A percentile compares a stretch with the other conserved stretches of the same genome.
Evolutionary conservation across 2,797 vertebrate species (phyloP).

Genomic region (Catostomus latipinnis): DNA sequence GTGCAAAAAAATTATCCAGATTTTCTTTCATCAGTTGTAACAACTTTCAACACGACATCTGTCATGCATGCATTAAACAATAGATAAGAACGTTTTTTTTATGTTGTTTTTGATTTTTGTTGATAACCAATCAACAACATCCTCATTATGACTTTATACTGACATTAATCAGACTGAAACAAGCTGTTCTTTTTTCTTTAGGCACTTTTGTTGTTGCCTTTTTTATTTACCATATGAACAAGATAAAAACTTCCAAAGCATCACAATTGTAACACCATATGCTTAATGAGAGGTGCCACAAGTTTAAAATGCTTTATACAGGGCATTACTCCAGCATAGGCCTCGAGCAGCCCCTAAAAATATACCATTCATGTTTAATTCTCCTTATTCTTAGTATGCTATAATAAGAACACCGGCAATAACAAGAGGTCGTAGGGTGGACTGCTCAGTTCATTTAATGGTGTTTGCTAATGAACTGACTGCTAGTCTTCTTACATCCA

Average conservation of each 20-base stretch:
- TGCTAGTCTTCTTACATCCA: conserved; percentile 57
- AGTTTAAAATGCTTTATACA: conserved; percentile 17
- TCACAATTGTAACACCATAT: conserved; percentile 11
- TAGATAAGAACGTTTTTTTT: not conserved
- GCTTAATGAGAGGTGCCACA: conserved; percentile 8
- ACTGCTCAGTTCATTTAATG: conserved; percentile 58
- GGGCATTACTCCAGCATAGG: not conserved
- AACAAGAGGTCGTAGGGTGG: conserved; percentile 43
- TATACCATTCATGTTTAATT: conserved; percentile 42
- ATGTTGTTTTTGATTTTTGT: conserved; percentile 2
- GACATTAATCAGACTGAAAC: conserved; percentile 8
- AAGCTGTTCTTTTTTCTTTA: conserved; percentile 28
- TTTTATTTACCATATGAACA: conserved; percentile 7
- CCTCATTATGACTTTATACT: not conserved
- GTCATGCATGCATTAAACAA: not conserved
- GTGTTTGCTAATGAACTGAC: conserved; percentile 58
- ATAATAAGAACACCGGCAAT: conserved; percentile 48
- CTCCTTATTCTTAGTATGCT: conserved; percentile 4
- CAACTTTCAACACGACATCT: conserved; percentile 8
- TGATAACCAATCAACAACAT: conserved; percentile 13
- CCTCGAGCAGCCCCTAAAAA: conserved; percentile 1
- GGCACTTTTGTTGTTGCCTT: conserved; percentile 12
- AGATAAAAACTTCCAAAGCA: conserved; percentile 26
- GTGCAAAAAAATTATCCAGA: not conserved
- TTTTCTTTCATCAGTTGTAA: not conserved